These are phyloP conservation scores for Agrypnia vestita DNA, from an alignment of 1,140 invertebrate species.

Conservation along the genomic window DNA sequence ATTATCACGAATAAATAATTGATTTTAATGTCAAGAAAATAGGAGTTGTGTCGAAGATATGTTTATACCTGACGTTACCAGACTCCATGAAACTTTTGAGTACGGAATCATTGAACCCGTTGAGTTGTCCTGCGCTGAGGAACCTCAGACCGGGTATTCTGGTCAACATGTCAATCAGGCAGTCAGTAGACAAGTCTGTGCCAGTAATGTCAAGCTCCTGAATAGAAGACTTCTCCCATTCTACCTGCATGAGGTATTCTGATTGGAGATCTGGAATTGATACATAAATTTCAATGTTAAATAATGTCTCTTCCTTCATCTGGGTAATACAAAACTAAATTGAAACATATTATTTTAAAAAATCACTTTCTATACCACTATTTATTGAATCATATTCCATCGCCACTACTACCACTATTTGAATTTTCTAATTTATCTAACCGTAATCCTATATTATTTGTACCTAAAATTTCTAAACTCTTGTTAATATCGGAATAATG, in stretches of 20 bases:
- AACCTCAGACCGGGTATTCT: constrained; percentile 91
- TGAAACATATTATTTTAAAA: not conserved
- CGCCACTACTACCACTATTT: too few relatives aligned
- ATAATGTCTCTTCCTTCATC: not conserved
- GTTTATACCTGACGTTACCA: constrained; percentile 81
- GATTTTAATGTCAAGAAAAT: too few relatives aligned
- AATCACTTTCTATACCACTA: not conserved
- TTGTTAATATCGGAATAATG: too few relatives aligned
- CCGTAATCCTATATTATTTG: too few relatives aligned
- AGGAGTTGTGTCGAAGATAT: too few relatives aligned
- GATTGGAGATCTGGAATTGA: constrained; percentile 82
- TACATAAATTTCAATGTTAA: not conserved
- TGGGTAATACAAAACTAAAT: not conserved
- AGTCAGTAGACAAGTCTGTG: constrained; percentile 95
- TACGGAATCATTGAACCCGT: constrained; percentile 97
- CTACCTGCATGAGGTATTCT: constrained; percentile 93
- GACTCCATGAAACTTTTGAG: constrained; percentile 91
- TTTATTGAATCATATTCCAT: too few relatives aligned
- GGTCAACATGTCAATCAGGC: constrained; percentile 93
- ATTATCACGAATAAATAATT: too few relatives aligned
- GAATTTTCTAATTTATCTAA: too few relatives aligned
- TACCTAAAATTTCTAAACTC: too few relatives aligned
- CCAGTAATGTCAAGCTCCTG: constrained; percentile 97
- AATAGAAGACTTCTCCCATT: constrained; percentile 97
- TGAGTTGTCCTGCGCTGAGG: constrained; percentile 95